Base-by-base conservation (phyloP, 2,797 vertebrate species). In the Toxotes lorentzi region DNA sequence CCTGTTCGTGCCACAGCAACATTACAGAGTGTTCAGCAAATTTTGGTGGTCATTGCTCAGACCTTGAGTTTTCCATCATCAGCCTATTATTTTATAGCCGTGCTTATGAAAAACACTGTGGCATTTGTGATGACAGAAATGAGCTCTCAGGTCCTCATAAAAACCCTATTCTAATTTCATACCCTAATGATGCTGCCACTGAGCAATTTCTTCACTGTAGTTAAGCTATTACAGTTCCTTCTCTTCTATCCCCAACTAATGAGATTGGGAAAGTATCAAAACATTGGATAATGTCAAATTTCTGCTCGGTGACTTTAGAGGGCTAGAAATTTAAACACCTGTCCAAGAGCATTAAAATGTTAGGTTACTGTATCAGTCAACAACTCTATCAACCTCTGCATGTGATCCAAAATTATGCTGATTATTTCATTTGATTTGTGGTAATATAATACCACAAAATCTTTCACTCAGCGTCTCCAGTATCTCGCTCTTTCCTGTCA, bases 1-100 rank as follows among this genome's bases (percentile, higher is more conserved):
- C 77, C 63, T 70, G 85, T 81, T 88, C 80, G 79, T 73, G 81
- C 74, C 66, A 68, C 62, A 16, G 79, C 67, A 34, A 72, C 73
- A 56, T 62, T 78, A 60, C 78, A 38, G 65, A 38, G 65, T 62
- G 84, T 74, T 85, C 73, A 81, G 79, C 79, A 83, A 72, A 81
- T 85, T 90, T 70, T 59, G 27, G 57, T 62, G 68, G 82, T 84
- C 80, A 74, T 19, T 38, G 53, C 65, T 60, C 51, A 86, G 83
- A 89, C 89, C 85, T 89, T 81, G 79, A 78, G 72, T 82, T 85
- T 80, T 88, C 77, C 78, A 82, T 90, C 85, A 84, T 56, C 67
- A 76, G 73, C 78, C 83, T 43, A 79, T 87, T 73, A 91, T 85
- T 86, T 89, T 71, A 84, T 82, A 85, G 89, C 87, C 82, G 83